Percentiles rank a stretch among this genome's conserved stretches.
Evolutionary conservation across 2,797 vertebrate genomes (phyloP).

Genomic region (Rhodeus uyekii): DNA sequence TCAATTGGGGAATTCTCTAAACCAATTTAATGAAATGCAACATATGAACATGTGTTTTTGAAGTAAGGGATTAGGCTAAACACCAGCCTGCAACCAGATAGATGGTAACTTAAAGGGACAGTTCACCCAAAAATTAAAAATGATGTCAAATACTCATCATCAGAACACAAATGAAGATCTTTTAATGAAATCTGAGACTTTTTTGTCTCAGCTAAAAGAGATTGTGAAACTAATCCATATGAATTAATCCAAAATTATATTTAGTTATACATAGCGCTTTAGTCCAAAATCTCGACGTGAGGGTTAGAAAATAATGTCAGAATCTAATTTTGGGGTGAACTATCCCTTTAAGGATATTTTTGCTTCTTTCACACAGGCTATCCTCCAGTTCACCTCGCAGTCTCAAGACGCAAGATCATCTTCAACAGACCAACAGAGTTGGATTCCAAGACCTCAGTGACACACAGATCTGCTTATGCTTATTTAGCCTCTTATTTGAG

Average conservation of each 20-base stretch:
- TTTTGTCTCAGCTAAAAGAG: too few relatives aligned
- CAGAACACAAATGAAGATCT: too few relatives aligned
- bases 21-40: not conserved
- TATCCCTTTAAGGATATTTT: too few relatives aligned
- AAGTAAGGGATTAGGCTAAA: not conserved
- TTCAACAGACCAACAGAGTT: not conserved
- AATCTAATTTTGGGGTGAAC: too few relatives aligned
- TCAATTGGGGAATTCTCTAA: not conserved
- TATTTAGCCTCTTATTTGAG: constrained; percentile 7
- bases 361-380: not conserved
- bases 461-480: not conserved
- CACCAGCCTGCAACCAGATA: not conserved
- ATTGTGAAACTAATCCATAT: too few relatives aligned
- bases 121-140: too few relatives aligned
- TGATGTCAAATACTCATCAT: too few relatives aligned
- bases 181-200: too few relatives aligned
- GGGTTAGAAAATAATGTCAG: too few relatives aligned
- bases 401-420: not conserved
- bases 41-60: not conserved
- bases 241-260: too few relatives aligned
- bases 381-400: not conserved
- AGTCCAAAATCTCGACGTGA: too few relatives aligned
- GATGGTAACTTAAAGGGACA: not conserved
- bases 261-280: too few relatives aligned
- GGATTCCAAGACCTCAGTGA: not conserved